Evolutionary conservation across 2,797 vertebrate genomes (phyloP), one percentile per base, ranked within the genome.

Genomic region (Glyptemys insculpta): DNA sequence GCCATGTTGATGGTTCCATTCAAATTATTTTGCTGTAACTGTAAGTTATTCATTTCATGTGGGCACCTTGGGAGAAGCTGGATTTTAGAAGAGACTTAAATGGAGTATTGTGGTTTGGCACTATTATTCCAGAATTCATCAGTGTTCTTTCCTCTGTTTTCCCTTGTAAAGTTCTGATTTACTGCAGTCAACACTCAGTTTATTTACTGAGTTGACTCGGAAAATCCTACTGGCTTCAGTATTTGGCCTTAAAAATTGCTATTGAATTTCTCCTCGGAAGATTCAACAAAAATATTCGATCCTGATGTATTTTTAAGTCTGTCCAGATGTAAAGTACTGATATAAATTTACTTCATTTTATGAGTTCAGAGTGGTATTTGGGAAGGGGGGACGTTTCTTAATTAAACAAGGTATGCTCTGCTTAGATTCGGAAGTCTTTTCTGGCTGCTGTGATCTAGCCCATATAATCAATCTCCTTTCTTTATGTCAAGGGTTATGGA

Each of bases 1-100:
- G 49, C 44, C 90, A 93, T 87, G 84, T 94, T 94, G 91, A 37
- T 79, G 85, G 79, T 91, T 96, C 89, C 94, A 88, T 65, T 92
- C 92, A 95, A 95, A 88, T 92, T 89, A 91, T 92, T 94, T 59
- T 86, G 85, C 96, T 96, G 89, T 95, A 96, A 97, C 93, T 89
- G 90, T 95, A 97, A 96, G 93, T 89, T 91, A 93, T 96, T 96
- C 94, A 89, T 97, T 97, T 97, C 95, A 94, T 96, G 86, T 91
- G 94, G 95, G 92, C 91, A 95, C 91, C 84, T 94, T 92, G 91
- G 93, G 96, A 96, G 96, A 95, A 90, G 56, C n/a, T 41, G 37
- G 37, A 41, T 95, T 93, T 95, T 96, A 96, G 84, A 94, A 96
- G 88, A 96, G 81, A 91, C 56, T 91, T 96, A 95, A 96, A 95